phyloP scores from a whole-genome alignment of 1,140 invertebrate genomes.

The Nebria ingens region DNA sequence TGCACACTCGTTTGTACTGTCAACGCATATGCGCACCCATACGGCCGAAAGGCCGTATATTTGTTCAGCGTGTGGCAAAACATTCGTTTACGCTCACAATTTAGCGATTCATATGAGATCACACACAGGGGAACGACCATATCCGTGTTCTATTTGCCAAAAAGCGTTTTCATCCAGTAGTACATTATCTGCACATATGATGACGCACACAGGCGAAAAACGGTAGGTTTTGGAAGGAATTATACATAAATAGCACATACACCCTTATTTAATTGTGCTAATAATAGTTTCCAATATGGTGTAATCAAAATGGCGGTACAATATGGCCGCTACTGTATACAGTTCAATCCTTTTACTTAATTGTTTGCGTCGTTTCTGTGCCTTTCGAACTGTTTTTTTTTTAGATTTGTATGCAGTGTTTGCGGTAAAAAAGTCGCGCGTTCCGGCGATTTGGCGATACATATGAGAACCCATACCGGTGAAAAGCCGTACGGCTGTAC shows the following conservation, averaged over 20 bases:
- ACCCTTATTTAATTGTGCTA: too few relatives aligned
- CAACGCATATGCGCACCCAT: constrained; percentile 49
- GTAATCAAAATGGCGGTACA: neutral
- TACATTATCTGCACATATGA: constrained; percentile 4
- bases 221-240: too few relatives aligned
- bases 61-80: constrained; percentile 47
- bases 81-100: constrained; percentile 60
- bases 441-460: constrained; percentile 23
- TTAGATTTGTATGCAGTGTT: constrained; percentile 22
- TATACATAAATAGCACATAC: too few relatives aligned
- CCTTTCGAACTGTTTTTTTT: constrained; percentile 2
- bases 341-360: neutral
- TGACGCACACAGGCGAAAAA: constrained; percentile 14
- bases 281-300: too few relatives aligned
- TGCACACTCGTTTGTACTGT: constrained; percentile 49
- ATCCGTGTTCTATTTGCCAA: constrained; percentile 26
- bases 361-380: neutral
- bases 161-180: constrained; percentile 17
- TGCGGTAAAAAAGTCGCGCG: constrained; percentile 25
- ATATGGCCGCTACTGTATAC: neutral
- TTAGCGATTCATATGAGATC: constrained; percentile 73
- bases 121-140: constrained; percentile 43
- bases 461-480: constrained; percentile 51
- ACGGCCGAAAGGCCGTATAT: constrained; percentile 55
- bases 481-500: constrained; percentile 59